Percentiles rank a stretch among this genome's conserved stretches.
Conservation (phyloP, 2,888 invertebrate species). For the Apomyelois bistriatella region DNA sequence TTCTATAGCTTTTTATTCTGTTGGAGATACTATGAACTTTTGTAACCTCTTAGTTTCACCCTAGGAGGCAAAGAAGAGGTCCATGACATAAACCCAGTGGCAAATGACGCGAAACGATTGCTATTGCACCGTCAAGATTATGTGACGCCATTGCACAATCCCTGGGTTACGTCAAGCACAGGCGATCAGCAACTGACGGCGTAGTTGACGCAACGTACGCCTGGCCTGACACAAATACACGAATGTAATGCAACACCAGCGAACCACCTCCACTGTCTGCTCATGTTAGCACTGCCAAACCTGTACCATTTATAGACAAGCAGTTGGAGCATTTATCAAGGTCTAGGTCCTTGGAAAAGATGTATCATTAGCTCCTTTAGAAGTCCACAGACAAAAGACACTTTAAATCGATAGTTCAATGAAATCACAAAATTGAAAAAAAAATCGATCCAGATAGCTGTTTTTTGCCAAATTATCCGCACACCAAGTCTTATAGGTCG, state of each 20-base stretch:
- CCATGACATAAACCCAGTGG: constrained; percentile 29
- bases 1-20: too few species aligned
- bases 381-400: too few species aligned
- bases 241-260: constrained; percentile 34
- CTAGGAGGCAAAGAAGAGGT: not conserved
- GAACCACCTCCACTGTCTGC: not conserved
- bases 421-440: too few species aligned
- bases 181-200: constrained; percentile 27
- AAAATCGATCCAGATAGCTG: too few species aligned
- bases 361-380: too few species aligned
- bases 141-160: constrained; percentile 57
- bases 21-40: too few species aligned
- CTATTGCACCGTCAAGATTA: constrained; percentile 37
- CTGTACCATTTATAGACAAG: not conserved
- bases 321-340: not conserved
- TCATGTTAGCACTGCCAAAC: not conserved
- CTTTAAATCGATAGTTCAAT: too few species aligned
- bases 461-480: too few species aligned
- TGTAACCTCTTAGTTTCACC: not conserved
- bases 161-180: constrained; percentile 36
- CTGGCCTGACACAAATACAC: constrained; percentile 63
- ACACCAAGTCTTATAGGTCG: too few species aligned
- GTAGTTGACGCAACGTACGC: constrained; percentile 36
- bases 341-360: not conserved
- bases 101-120: constrained; percentile 51